These are phyloP conservation scores for Drosophila hydei DNA, from an alignment of 1,140 invertebrate species.

Conservation along the genomic window DNA sequence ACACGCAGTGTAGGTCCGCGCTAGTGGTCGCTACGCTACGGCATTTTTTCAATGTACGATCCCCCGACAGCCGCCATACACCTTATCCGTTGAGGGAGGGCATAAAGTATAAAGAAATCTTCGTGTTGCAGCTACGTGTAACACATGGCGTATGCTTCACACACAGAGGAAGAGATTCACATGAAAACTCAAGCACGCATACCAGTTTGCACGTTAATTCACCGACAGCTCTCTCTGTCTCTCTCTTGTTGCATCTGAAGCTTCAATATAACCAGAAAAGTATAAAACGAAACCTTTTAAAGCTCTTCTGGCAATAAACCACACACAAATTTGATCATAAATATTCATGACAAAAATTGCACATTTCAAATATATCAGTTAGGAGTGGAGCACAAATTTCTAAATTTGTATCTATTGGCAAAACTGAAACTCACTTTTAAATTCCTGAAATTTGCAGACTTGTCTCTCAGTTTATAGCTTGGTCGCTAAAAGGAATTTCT, in stretches of 20 bases:
- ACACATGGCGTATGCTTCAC: slow-evolving; percentile 31
- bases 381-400: too few species aligned
- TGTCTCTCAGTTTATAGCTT: too few species aligned
- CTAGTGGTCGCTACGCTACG: slow-evolving; percentile 18
- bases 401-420: too few species aligned
- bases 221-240: slow-evolving; percentile 8
- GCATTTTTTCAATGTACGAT: slow-evolving; percentile 9
- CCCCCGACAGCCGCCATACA: slow-evolving; percentile 25
- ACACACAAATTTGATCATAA: too few species aligned
- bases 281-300: too few species aligned
- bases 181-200: neutral
- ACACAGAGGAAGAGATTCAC: neutral
- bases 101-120: neutral
- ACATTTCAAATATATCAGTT: too few species aligned
- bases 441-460: neutral
- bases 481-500: too few species aligned
- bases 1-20: slow-evolving; percentile 60
- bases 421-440: neutral
- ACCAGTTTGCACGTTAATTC: slow-evolving; percentile 8
- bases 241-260: slow-evolving; percentile 51
- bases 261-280: slow-evolving; percentile 54
- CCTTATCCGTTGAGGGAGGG: slow-evolving; percentile 47
- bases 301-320: too few species aligned
- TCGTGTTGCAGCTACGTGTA: slow-evolving; percentile 46
- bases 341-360: too few species aligned